Conservation (phyloP, 2,888 invertebrate species). For the Watsonalla cultraria region DNA sequence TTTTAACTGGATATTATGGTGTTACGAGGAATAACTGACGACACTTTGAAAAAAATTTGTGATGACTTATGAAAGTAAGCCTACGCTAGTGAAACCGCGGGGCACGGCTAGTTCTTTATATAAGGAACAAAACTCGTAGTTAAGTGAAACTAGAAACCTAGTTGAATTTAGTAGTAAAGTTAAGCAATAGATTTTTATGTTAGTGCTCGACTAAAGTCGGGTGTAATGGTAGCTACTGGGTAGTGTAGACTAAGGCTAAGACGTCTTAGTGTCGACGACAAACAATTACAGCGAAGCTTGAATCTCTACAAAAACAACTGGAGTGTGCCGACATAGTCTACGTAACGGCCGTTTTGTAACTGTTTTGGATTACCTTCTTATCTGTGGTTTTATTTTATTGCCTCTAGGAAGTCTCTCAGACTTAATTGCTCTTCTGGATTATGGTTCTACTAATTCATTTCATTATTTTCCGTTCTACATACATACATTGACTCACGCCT, state of each 20-base stretch:
- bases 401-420: background rate
- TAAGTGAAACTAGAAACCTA: background rate
- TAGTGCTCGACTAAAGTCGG: background rate
- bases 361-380: background rate
- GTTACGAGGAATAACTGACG: no score
- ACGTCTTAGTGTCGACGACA: background rate
- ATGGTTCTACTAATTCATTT: background rate
- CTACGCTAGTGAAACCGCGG: no score
- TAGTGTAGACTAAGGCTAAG: background rate
- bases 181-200: background rate
- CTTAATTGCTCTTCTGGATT: background rate
- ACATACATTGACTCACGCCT: no score
- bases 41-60: no score
- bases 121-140: background rate
- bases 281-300: background rate
- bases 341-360: background rate
- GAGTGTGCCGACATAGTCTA: background rate
- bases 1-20: no score
- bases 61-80: no score
- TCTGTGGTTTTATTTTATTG: background rate
- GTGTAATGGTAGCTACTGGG: background rate
- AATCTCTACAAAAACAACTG: background rate
- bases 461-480: background rate
- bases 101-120: background rate
- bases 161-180: background rate